These are phyloP conservation scores for Scolopax bukidnonensis DNA, from an alignment of 2,797 vertebrate genomes.

Conservation along the genomic window DNA sequence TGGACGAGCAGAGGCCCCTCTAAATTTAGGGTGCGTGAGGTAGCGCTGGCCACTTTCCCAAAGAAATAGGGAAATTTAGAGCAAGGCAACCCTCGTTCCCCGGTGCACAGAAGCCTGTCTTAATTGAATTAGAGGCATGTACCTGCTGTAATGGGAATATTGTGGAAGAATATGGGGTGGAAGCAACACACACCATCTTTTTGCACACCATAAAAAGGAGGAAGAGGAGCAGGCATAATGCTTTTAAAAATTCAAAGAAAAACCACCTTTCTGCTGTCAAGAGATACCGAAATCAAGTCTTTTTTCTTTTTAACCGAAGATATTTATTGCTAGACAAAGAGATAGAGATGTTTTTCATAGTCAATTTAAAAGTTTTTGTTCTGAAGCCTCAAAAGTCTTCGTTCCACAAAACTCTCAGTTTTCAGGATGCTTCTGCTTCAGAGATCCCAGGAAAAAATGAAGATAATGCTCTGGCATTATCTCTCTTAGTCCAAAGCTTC, in stretches of 20 bases:
- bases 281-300: not conserved
- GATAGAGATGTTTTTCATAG: not conserved
- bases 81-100: not conserved
- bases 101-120: not conserved
- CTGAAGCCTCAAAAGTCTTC: not conserved
- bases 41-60: conserved; percentile 35
- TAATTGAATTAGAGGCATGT: not conserved
- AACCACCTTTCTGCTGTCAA: not conserved
- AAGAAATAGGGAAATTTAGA: not conserved
- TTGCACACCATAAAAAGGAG: not conserved
- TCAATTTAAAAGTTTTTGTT: not conserved
- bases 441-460: not conserved
- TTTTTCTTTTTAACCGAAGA: not conserved
- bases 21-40: conserved; percentile 24
- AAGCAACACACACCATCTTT: not conserved
- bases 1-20: not conserved
- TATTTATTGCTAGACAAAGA: not conserved
- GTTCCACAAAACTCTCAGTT: not conserved
- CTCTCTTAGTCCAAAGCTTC: not conserved
- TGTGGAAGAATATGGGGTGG: not conserved
- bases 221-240: not conserved
- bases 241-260: not conserved
- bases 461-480: not conserved
- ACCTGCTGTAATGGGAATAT: not conserved
- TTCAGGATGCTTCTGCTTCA: not conserved